Evolutionary conservation across 2,888 invertebrate species (phyloP).

Genomic region (Agrotis clavis): DNA sequence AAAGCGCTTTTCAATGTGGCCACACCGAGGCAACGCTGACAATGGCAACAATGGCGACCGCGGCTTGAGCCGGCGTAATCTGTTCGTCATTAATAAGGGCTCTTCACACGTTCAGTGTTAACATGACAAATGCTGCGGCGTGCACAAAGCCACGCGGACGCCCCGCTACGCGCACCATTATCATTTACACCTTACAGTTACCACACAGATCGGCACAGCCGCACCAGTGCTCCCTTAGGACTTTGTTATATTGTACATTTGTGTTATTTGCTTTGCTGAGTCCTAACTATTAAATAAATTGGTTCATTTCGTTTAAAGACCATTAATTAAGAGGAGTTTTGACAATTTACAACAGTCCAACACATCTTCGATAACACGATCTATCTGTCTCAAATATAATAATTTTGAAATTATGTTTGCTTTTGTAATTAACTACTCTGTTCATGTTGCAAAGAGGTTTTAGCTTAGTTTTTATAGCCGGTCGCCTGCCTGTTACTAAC

Average conservation of each 20-base stretch:
- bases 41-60: slow-evolving; percentile 79
- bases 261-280: slow-evolving; percentile 31
- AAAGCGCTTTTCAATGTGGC: slow-evolving; percentile 76
- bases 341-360: not conserved
- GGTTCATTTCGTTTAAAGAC: not conserved
- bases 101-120: slow-evolving; percentile 89
- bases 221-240: slow-evolving; percentile 49
- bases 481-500: no score
- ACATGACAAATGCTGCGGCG: slow-evolving; percentile 88
- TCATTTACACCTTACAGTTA: slow-evolving; percentile 76
- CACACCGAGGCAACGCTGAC: slow-evolving; percentile 71
- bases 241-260: slow-evolving; percentile 46
- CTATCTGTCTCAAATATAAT: not conserved
- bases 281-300: not conserved
- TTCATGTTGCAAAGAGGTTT: no score
- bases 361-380: slow-evolving; percentile 1
- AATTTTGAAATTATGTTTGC: slow-evolving; percentile 23
- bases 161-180: slow-evolving; percentile 76
- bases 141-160: slow-evolving; percentile 80
- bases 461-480: no score
- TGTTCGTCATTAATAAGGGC: slow-evolving; percentile 88
- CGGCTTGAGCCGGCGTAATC: slow-evolving; percentile 82
- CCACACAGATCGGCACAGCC: slow-evolving; percentile 68
- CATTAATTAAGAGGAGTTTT: not conserved
- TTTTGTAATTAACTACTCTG: slow-evolving; percentile 12